These are phyloP conservation scores for Smutsia gigantea DNA, from an alignment of 2,797 vertebrate species.

Conservation along the genomic window DNA sequence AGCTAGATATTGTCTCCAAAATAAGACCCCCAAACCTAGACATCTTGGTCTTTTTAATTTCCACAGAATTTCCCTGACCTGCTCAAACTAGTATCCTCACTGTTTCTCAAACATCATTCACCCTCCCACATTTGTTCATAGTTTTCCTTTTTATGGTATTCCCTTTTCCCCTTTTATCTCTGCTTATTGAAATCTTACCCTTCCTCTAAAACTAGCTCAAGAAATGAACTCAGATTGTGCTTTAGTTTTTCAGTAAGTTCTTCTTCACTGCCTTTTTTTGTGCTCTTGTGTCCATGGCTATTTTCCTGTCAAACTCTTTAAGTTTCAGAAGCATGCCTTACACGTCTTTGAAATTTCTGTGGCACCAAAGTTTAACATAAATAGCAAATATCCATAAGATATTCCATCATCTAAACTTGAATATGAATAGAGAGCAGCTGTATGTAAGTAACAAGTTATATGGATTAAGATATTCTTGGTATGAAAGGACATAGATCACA, in stretches of 20 bases:
- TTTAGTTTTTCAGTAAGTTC: background rate
- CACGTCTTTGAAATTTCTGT: constrained; percentile 21
- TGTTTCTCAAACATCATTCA: constrained; percentile 43
- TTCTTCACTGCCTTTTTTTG: constrained; percentile 32
- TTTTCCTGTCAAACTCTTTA: background rate
- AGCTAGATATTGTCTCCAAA: constrained; percentile 30
- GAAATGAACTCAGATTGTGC: constrained; percentile 26
- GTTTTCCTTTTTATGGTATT: constrained; percentile 41
- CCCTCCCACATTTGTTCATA: constrained; percentile 13
- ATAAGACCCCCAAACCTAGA: background rate
- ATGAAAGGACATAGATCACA: constrained; percentile 9
- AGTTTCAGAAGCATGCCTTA: background rate
- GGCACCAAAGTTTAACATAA: background rate
- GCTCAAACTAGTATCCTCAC: background rate
- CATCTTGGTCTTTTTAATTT: background rate
- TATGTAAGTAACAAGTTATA: background rate
- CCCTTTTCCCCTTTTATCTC: background rate
- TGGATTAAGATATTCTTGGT: constrained; percentile 19
- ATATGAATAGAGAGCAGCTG: background rate
- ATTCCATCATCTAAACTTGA: background rate
- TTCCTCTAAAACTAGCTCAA: constrained; percentile 30
- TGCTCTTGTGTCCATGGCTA: background rate
- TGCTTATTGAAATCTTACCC: constrained; percentile 36
- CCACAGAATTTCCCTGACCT: constrained; percentile 7
- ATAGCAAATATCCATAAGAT: background rate